Evolutionary conservation across 2,888 invertebrate species (phyloP), one percentile per base, ranked within the genome.

Genomic region (Strigamia transsilvanica): DNA sequence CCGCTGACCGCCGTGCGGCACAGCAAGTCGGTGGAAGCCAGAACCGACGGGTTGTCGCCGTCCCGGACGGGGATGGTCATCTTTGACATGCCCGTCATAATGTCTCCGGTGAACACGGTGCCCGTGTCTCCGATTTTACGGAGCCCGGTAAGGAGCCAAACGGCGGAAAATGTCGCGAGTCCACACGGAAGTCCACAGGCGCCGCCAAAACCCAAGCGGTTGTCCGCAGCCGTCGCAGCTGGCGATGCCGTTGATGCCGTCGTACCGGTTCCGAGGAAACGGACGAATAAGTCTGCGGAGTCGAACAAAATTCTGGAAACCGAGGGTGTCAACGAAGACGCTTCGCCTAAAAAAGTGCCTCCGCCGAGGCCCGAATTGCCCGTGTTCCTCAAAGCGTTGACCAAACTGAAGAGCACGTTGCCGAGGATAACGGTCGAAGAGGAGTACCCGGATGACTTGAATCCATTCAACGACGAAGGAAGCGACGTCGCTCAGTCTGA

Each of bases 381-480:
- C 38, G 56, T 18, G 7, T 46, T 80, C 18, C 41, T 79, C 4
- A 41, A 41, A 21, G 10, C 38, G 12, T 79, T 38, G 2, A 2
- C 51, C 6, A 41, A 18, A 32, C 3, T 46, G 1, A n/a, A n/a
- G 15, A 15, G 6, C 13, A 18, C 80, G 2, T 12, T 42, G 18
- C n/a, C 80, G 2, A 80, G 42, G 3, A n/a, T 23, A 18, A 80
- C 46, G 13, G 23, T 27, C 15, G 73, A 77, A 21, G 80, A 86
- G 79, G 87, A 89, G 61, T 95, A 96, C 89, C 96, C 96, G 0
- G 92, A 92, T 84, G 91, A 93, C 86, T 89, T 95, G 84, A 96
- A 96, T 90, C 96, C 96, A 6, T 96, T 96, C 88, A 92, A 91
- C 46, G 93, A 93, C 85, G 93, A 93, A 82, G 91, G 90, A 34